A percentile compares a stretch with the other conserved stretches of the same genome.
Evolutionary conservation across 1,140 invertebrate genomes (phyloP).

Genomic region (Sarcophaga bullata): DNA sequence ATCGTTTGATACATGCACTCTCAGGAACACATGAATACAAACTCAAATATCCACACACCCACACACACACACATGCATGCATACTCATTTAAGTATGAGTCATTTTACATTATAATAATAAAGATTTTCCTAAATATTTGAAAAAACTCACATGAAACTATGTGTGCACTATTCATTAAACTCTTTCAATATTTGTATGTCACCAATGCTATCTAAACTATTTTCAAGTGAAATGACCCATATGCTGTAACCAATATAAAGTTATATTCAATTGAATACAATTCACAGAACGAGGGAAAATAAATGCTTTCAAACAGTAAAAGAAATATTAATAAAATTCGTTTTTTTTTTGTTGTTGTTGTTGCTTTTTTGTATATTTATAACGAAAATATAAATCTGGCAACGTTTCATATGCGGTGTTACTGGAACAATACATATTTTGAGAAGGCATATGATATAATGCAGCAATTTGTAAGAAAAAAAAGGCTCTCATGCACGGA

Average conservation of each 20-base stretch:
- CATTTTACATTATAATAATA: too few species aligned
- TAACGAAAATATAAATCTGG: conserved; percentile 11
- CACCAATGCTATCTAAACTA: too few species aligned
- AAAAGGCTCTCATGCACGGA: too few species aligned
- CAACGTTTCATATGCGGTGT: conserved; percentile 14
- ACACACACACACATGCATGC: background rate
- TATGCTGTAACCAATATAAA: background rate
- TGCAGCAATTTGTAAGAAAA: too few species aligned
- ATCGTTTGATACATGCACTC: conserved; percentile 30
- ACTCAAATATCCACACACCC: background rate
- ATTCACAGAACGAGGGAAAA: background rate
- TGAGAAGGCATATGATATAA: too few species aligned
- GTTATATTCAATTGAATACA: conserved; percentile 36
- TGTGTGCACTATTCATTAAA: too few species aligned
- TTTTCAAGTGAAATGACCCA: too few species aligned
- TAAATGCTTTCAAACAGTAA: background rate
- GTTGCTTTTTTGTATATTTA: background rate
- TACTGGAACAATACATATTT: background rate
- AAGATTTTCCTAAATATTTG: too few species aligned
- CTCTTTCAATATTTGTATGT: too few species aligned
- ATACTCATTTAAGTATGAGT: background rate
- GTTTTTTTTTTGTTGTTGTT: too few species aligned
- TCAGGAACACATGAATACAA: background rate
- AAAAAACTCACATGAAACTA: too few species aligned
- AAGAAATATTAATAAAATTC: background rate